Evolutionary conservation across 2,113 vertebrate genomes (phyloP).

Genomic region (Propithecus coquereli): DNA sequence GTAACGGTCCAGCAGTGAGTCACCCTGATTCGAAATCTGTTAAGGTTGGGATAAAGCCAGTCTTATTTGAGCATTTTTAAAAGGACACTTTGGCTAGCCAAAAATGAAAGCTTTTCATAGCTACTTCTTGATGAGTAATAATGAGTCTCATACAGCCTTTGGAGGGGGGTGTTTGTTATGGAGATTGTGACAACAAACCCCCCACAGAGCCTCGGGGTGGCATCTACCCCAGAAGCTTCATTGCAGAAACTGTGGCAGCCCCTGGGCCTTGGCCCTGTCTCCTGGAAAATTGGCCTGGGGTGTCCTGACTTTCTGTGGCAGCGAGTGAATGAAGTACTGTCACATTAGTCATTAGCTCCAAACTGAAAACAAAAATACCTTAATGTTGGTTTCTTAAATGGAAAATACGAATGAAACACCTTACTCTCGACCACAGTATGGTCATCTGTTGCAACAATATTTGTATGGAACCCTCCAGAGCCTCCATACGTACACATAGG

Average conservation of each 20-base stretch:
- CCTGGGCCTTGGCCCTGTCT: slow-evolving; percentile 74
- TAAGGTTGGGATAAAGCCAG: slow-evolving; percentile 67
- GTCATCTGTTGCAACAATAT: slow-evolving; percentile 18
- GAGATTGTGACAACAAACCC: slow-evolving; percentile 66
- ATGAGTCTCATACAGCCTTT: slow-evolving; percentile 46
- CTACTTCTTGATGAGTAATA: slow-evolving; percentile 40
- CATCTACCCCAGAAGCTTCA: slow-evolving; percentile 61
- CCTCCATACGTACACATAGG: rapidly evolving
- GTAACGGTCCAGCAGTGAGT: slow-evolving; percentile 71
- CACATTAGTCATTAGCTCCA: slow-evolving; percentile 75
- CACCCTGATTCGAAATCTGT: slow-evolving; percentile 75
- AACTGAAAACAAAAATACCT: slow-evolving; percentile 44
- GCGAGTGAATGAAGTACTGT: slow-evolving; percentile 85
- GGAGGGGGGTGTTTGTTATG: slow-evolving; percentile 63
- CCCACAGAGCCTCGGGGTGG: slow-evolving; percentile 63
- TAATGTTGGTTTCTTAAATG: slow-evolving; percentile 75
- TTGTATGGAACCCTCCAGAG: neutral
- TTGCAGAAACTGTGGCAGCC: slow-evolving; percentile 57
- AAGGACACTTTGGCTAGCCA: slow-evolving; percentile 52
- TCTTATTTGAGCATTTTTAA: slow-evolving; percentile 61
- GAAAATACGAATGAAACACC: slow-evolving; percentile 78
- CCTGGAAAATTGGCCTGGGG: slow-evolving; percentile 82
- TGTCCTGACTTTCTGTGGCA: slow-evolving; percentile 76
- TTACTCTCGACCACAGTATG: slow-evolving; percentile 57
- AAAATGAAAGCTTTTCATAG: slow-evolving; percentile 59